phyloP scores from a whole-genome alignment of 2,797 vertebrate genomes.

The Choloepus didactylus region DNA sequence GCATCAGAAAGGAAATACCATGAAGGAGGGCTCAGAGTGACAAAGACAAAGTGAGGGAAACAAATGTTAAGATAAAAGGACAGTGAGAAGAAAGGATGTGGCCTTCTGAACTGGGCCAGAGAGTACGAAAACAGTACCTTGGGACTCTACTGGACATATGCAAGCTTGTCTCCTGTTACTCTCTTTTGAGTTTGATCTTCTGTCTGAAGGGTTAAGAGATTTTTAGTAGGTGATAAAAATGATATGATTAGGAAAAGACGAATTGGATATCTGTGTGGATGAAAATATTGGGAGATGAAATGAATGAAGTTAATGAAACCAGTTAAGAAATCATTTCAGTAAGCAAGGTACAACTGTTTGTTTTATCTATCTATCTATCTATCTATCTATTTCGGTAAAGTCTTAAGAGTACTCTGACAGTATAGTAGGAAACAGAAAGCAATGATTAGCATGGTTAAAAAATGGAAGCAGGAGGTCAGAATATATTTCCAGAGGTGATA shows the following conservation, averaged over 20 bases:
- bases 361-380: background rate
- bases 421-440: background rate
- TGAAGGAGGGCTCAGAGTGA: background rate
- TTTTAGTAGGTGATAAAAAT: conserved; percentile 8
- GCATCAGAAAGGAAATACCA: background rate
- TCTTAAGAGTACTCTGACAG: background rate
- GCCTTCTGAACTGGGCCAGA: background rate
- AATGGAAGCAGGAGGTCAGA: background rate
- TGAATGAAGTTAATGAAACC: background rate
- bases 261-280: background rate
- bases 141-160: accelerated
- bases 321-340: background rate
- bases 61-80: background rate
- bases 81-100: background rate
- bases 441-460: background rate
- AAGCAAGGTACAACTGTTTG: background rate
- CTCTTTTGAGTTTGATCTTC: background rate
- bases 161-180: background rate
- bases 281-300: background rate
- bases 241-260: background rate
- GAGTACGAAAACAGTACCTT: background rate
- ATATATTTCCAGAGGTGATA: background rate
- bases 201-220: background rate
- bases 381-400: background rate
- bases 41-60: background rate